Evolutionary conservation across 2,888 invertebrate genomes (phyloP).

Genomic region (Cryptosula pallasiana): DNA sequence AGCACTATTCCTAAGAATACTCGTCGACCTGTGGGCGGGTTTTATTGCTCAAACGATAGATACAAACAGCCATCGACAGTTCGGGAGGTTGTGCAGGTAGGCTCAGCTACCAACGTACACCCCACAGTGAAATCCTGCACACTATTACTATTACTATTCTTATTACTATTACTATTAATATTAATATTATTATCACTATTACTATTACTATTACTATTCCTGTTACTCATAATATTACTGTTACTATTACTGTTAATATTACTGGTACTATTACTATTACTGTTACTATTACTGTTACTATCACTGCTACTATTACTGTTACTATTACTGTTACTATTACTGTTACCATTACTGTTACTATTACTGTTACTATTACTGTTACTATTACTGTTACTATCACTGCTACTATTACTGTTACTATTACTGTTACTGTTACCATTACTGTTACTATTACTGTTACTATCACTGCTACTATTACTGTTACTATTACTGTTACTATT

Average conservation of each 20-base stretch:
- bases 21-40: no score
- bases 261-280: neutral
- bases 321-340: neutral
- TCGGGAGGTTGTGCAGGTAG: no score
- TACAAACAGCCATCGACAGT: no score
- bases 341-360: neutral
- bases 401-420: conserved; percentile 19
- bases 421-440: neutral
- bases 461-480: neutral
- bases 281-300: neutral
- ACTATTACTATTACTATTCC: neutral
- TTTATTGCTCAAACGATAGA: no score
- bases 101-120: no score
- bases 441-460: neutral
- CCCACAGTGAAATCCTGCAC: no score
- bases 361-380: neutral
- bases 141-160: neutral
- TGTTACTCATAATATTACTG: neutral
- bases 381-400: neutral
- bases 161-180: neutral
- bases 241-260: neutral
- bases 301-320: neutral
- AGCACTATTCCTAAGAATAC: no score
- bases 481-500: neutral
- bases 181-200: neutral